Evolutionary conservation across 2,888 invertebrate genomes (phyloP), one percentile per base, ranked within the genome.

Genomic region (Trachelus stipa): DNA sequence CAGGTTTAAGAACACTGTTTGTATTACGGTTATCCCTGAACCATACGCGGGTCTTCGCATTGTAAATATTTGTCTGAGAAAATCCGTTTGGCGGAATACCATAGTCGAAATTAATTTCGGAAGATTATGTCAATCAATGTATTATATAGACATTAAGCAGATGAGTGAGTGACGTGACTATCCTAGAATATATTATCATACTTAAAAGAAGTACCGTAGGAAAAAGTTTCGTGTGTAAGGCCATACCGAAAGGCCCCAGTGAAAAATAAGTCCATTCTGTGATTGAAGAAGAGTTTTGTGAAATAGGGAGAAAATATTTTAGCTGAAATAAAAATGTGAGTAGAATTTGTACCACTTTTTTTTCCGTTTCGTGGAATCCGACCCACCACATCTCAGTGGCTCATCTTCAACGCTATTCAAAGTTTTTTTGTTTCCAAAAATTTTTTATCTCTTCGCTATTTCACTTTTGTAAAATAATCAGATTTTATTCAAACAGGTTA

Each of bases 1-100:
- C 82, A 75, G 77, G 80, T 84, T 81, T 77, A 81, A 83, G 85
- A 86, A 85, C 79, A 33, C 31, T 71, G 79, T 81, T 83, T 79
- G 79, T 83, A 80, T 81, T 71, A 73, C 77, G 40, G 40, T 71
- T 71, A 71, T 33, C 33, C 69, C 71, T 12, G 37, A 15, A 69
- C 56, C 73, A 12, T 75, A 74, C 69, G 76, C 69, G 34, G 73
- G 73, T 73, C 69, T 34, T 40, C 71, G 31, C 4, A 75, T 68
- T 69, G 33, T 77, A 77, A 77, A 79, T 78, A 76, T 79, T 76
- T 37, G 77, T 15, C 71, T 30, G 31, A 33, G 71, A 71, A 71
- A 71, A 71, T 71, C 31, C 11, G 31, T 78, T 40, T 69, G 76
- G 31, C 69, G 75, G 68, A 79, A 78, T 68, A 73, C 40, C 69